Conservation (phyloP, 2,888 invertebrate genomes). For the Clusia tigrina region DNA sequence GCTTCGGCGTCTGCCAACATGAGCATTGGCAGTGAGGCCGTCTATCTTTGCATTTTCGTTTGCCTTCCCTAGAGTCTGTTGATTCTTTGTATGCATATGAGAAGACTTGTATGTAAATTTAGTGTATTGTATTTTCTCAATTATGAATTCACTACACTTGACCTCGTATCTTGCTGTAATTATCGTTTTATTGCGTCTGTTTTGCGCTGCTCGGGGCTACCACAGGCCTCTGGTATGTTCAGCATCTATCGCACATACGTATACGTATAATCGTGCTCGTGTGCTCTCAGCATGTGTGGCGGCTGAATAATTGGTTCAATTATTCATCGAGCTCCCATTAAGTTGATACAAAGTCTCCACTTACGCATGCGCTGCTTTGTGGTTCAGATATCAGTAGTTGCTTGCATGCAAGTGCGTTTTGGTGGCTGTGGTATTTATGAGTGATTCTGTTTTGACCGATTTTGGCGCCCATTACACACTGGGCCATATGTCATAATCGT, state of each 20-base stretch:
- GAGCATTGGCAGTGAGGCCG: too few relatives aligned
- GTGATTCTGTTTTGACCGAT: too few relatives aligned
- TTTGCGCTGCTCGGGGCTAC: neutral
- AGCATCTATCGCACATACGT: neutral
- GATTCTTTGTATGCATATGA: too few relatives aligned
- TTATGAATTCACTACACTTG: conserved; percentile 27
- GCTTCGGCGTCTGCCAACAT: too few relatives aligned
- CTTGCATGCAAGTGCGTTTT: too few relatives aligned
- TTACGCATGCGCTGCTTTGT: neutral
- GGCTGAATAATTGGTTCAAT: conserved; percentile 16
- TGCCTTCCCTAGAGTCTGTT: too few relatives aligned
- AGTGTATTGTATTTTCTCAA: conserved; percentile 13
- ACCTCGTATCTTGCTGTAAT: conserved; percentile 22
- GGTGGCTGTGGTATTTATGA: too few relatives aligned
- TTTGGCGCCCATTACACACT: too few relatives aligned
- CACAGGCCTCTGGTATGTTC: neutral
- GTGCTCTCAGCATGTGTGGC: conserved; percentile 1
- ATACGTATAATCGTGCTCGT: neutral
- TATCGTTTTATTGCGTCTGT: conserved; percentile 18
- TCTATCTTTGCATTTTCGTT: too few relatives aligned
- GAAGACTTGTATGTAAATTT: too few relatives aligned
- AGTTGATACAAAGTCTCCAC: neutral
- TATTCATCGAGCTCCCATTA: neutral
- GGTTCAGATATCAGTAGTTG: too few relatives aligned
- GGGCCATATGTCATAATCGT: too few relatives aligned